Evolutionary conservation across 2,113 vertebrate species (phyloP).

Genomic region (Paralichthys olivaceus): DNA sequence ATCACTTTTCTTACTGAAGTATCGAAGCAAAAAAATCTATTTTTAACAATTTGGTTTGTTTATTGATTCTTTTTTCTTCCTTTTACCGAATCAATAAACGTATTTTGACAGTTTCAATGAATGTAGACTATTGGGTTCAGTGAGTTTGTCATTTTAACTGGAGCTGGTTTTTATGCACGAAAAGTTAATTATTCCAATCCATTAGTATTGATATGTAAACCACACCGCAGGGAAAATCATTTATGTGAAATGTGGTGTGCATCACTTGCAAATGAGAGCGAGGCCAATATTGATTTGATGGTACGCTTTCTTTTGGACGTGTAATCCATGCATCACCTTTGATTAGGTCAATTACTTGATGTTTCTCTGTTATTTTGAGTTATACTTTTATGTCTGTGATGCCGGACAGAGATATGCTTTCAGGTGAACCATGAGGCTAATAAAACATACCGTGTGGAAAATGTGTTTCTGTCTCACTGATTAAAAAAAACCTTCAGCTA

Average conservation of each 20-base stretch:
- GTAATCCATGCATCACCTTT: background rate
- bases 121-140: background rate
- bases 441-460: conserved; percentile 23
- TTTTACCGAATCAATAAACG: conserved; percentile 6
- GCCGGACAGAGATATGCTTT: conserved; percentile 1
- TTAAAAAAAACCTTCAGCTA: conserved; percentile 1
- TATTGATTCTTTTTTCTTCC: conserved; percentile 4
- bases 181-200: conserved; percentile 19
- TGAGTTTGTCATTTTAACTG: background rate
- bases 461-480: conserved; percentile 27
- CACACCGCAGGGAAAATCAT: conserved; percentile 4
- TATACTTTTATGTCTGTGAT: background rate
- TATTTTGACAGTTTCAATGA: background rate
- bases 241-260: background rate
- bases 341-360: background rate
- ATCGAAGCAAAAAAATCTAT: background rate
- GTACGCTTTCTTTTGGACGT: background rate
- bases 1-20: background rate
- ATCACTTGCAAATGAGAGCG: conserved; percentile 1
- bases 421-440: conserved; percentile 23
- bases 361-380: background rate
- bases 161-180: conserved; percentile 11
- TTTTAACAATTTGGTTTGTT: background rate
- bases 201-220: conserved; percentile 11
- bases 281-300: conserved; percentile 11